Evolutionary conservation across 1,140 invertebrate species (phyloP).

Genomic region (Drosophila kanapiae): DNA sequence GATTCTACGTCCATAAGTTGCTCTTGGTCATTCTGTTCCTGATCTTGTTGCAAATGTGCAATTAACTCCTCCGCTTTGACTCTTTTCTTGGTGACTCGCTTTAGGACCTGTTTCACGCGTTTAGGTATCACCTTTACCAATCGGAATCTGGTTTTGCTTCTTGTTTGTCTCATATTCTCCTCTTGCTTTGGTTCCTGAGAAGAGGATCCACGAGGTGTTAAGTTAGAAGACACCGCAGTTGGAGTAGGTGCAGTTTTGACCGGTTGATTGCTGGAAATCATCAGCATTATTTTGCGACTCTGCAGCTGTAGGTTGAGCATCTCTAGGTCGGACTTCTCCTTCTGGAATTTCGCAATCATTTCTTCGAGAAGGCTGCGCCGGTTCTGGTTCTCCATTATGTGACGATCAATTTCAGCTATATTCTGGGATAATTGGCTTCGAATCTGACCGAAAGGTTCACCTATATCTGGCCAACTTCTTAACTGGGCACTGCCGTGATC

Average conservation of each 20-base stretch:
- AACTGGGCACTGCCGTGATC: conserved; percentile 5
- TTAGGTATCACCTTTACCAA: conserved; percentile 28
- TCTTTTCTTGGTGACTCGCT: background rate
- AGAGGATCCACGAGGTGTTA: conserved; percentile 5
- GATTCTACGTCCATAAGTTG: background rate
- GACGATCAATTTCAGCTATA: conserved; percentile 73
- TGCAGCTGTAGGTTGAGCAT: conserved; percentile 68
- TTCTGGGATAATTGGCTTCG: conserved; percentile 50
- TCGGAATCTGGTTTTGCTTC: conserved; percentile 11
- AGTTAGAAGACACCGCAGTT: background rate
- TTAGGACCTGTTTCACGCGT: conserved; percentile 8
- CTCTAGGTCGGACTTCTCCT: conserved; percentile 75
- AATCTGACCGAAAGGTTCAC: conserved; percentile 9
- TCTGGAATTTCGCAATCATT: conserved; percentile 80
- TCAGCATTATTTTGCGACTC: conserved; percentile 70
- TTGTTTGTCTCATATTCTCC: conserved; percentile 17
- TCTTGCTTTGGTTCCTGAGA: background rate
- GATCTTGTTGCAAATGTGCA: background rate
- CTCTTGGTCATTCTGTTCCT: background rate
- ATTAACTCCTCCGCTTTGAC: background rate
- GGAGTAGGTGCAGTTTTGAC: background rate
- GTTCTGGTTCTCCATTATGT: conserved; percentile 72
- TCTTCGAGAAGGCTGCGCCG: conserved; percentile 77
- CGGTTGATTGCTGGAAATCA: conserved; percentile 19
- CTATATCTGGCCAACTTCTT: background rate